These are phyloP conservation scores for Argyresthia albistria DNA, from an alignment of 2,888 invertebrate species.

Conservation along the genomic window DNA sequence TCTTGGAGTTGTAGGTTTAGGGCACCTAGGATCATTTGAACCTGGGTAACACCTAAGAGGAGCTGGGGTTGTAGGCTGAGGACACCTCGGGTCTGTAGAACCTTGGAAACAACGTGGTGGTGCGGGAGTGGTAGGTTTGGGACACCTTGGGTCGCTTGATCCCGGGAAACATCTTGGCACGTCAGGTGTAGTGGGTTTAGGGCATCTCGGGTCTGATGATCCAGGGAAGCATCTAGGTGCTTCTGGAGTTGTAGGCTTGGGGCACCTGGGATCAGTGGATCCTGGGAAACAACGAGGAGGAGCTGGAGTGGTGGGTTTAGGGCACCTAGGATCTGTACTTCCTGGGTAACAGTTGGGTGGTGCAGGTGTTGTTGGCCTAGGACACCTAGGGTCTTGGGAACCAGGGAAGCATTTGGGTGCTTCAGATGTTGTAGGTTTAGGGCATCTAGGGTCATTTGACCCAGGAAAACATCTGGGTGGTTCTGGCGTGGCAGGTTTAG, in stretches of 20 bases:
- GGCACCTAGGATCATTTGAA: constrained; percentile 7
- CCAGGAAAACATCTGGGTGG: constrained; percentile 31
- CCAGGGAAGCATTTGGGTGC: constrained; percentile 18
- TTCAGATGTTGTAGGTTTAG: constrained; percentile 14
- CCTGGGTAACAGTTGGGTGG: constrained; percentile 21
- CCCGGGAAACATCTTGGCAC: constrained; percentile 27
- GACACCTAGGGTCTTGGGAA: constrained; percentile 15
- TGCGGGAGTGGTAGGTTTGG: constrained; percentile 8
- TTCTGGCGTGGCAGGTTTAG: constrained; percentile 17
- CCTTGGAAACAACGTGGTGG: constrained; percentile 21
- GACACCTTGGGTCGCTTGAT: constrained; percentile 22
- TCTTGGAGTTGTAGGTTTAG: constrained; percentile 3
- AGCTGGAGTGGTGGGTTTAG: constrained; percentile 14
- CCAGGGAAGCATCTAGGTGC: constrained; percentile 20
- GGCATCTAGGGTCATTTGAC: constrained; percentile 14
- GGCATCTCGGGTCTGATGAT: constrained; percentile 23
- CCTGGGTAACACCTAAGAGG: constrained; percentile 15
- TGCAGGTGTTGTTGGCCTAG: constrained; percentile 15
- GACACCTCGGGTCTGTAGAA: constrained; percentile 26
- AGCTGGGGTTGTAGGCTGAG: constrained; percentile 15
- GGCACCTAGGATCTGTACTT: constrained; percentile 23
- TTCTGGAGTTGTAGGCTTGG: constrained; percentile 15
- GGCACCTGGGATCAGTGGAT: constrained; percentile 15
- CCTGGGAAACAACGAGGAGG: constrained; percentile 14
- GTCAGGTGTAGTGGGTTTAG: constrained; percentile 14